Base-by-base conservation (phyloP, 1,140 invertebrate species). In the Centruroides sculpturatus region DNA sequence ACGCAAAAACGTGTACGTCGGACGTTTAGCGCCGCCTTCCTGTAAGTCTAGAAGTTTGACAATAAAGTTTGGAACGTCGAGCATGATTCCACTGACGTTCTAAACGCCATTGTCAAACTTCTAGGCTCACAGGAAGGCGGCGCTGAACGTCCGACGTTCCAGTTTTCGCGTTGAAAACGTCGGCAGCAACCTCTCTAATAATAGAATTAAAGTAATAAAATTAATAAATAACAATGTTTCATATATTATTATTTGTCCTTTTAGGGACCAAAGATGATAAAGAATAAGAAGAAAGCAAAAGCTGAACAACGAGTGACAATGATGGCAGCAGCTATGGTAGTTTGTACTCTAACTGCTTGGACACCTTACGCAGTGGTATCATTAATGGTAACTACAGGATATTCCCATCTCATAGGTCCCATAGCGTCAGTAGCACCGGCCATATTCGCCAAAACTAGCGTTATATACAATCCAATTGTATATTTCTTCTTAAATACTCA, bases 391-490 rank as follows among this genome's bases (percentile, higher is more conserved):
- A 69, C 73, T 4, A 70, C 71, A 52, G 70, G 71, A 0, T 67
- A 70, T 47, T 60, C 64, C 4, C 9, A 55, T 3, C 57, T 70
- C 4, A 69, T 80, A 35, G 76, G 72, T 8, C 82, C 85, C 0
- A 79, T 77, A 3, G 71, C 82, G 0, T 79, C 82, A 4, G 80
- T 86, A 4, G 73, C 86, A 35, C 87, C 86, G 6, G 83, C 85
- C 5, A 73, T 89, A 34, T 78, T 87, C 8, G 87, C 86, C 34
- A 89, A 89, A 69, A 83, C 83, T 50, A 85, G 83, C 35, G 86
- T 86, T 50, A 86, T 86, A 71, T 87, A 87, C 71, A 86, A 89
- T 69, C 86, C 87, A 0, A 75, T 89, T 47, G 86, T 89, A 49
- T 89, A 89, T 71, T 83, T 86, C 5, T 81, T 83, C 49, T 78